Conservation (phyloP, 2,888 invertebrate genomes). For the Torymus auratus region DNA sequence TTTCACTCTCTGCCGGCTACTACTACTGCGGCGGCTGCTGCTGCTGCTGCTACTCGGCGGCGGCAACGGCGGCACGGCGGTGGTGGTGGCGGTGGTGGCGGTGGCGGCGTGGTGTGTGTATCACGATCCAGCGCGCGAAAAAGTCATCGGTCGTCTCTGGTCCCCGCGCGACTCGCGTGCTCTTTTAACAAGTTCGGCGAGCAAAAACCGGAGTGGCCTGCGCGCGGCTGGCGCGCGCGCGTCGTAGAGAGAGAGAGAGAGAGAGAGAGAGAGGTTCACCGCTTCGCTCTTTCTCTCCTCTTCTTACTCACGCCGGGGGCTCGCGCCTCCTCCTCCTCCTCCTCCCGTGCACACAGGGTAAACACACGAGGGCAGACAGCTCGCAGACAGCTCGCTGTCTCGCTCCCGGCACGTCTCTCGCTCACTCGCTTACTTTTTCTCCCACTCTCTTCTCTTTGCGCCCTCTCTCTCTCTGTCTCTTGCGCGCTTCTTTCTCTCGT, state of each 20-base stretch:
- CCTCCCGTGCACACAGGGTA: slow-evolving; percentile 53
- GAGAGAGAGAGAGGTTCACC: slow-evolving; percentile 38
- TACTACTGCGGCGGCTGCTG: neutral
- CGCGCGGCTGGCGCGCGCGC: slow-evolving; percentile 48
- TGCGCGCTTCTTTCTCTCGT: slow-evolving; percentile 8
- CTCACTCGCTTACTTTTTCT: slow-evolving; percentile 11
- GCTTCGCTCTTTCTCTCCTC: slow-evolving; percentile 38
- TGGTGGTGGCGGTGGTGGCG: too few species aligned
- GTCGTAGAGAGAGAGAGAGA: neutral
- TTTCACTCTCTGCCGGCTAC: neutral
- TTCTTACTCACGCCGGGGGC: slow-evolving; percentile 25
- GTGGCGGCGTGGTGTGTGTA: neutral
- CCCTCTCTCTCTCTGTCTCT: slow-evolving; percentile 20
- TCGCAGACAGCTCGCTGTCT: slow-evolving; percentile 57
- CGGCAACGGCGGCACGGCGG: neutral
- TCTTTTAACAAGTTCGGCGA: slow-evolving; percentile 60
- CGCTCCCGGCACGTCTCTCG: slow-evolving; percentile 30
- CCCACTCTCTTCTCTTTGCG: slow-evolving; percentile 26
- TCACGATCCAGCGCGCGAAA: slow-evolving; percentile 58
- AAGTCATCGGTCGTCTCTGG: slow-evolving; percentile 60
- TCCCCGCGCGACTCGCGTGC: slow-evolving; percentile 58
- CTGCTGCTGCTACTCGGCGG: neutral
- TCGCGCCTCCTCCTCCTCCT: neutral
- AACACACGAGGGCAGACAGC: slow-evolving; percentile 60
- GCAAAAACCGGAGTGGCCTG: slow-evolving; percentile 60